Evolutionary conservation across 2,888 invertebrate species (phyloP), one percentile per base, ranked within the genome.

Genomic region (Heliconius sara): DNA sequence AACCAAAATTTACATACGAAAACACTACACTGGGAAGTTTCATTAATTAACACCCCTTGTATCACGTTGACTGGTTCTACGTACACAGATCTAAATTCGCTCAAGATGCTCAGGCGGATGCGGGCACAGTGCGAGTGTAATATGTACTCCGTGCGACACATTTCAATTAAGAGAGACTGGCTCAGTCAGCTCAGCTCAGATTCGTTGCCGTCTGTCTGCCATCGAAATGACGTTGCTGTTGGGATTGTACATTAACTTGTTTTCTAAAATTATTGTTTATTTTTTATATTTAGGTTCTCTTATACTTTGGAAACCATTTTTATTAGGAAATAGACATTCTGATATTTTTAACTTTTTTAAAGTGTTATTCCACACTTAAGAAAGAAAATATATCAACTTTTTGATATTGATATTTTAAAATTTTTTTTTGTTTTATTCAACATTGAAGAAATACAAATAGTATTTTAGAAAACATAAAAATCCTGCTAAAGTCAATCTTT

Each of bases 131-230:
- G 65, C 63, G 75, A 75, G 83, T 79, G 75, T 80, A 80, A 81
- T 78, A 79, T 80, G 83, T 84, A 77, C 78, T 76, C 76, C 80
- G 77, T 74, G 82, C 81, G 84, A 84, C 83, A 84, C 83, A 82
- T 84, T 84, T 84, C 83, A 84, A 84, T 84, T 84, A 84, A 79
- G 80, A 79, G 78, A 82, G 83, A 80, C 82, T 83, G 82, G 80
- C 80, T 80, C 77, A 83, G 81, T n/a, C n/a, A n/a, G n/a, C n/a
- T n/a, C n/a, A n/a, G n/a, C n/a, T n/a, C n/a, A n/a, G 83, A 81
- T 81, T 81, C 79, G 80, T 82, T 77, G 68, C 77, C 77, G 80
- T 83, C 81, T 81, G 80, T 79, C 82, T 77, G 63, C 80, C 74
- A 76, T 79, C 74, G 66, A 82, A 83, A 82, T 84, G 82, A 81